These are phyloP conservation scores for Tinea pellionella DNA, from an alignment of 2,888 invertebrate species.

Conservation along the genomic window DNA sequence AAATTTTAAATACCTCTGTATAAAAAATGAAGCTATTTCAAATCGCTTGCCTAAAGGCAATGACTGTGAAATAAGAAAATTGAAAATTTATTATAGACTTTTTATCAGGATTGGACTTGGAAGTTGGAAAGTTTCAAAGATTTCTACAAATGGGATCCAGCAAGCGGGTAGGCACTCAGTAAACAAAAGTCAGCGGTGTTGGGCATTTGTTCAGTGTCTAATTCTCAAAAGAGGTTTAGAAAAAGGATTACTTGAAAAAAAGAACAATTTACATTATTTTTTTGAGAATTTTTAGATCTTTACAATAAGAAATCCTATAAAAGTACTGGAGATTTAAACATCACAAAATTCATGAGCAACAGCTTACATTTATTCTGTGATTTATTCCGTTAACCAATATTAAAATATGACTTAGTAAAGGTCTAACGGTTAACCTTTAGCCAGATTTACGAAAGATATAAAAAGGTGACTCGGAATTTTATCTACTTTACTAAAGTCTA, in stretches of 20 bases:
- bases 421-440: background rate
- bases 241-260: background rate
- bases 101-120: background rate
- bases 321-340: background rate
- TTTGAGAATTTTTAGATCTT: background rate
- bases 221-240: background rate
- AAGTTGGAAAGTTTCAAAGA: background rate
- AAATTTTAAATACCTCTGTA: background rate
- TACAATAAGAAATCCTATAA: background rate
- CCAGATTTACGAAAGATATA: background rate
- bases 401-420: background rate
- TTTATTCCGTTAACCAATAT: background rate
- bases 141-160: constrained; percentile 8
- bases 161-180: background rate
- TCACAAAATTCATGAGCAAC: no score
- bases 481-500: background rate
- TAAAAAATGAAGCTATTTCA: background rate
- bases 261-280: background rate
- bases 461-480: background rate
- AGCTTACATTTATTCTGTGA: background rate
- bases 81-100: constrained; percentile 9
- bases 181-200: constrained; percentile 1
- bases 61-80: constrained; percentile 8
- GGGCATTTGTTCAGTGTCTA: background rate
- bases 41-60: constrained; percentile 1